Evolutionary conservation across 2,797 vertebrate species (phyloP), one percentile per base, ranked within the genome.

Genomic region (Myotis planiceps): DNA sequence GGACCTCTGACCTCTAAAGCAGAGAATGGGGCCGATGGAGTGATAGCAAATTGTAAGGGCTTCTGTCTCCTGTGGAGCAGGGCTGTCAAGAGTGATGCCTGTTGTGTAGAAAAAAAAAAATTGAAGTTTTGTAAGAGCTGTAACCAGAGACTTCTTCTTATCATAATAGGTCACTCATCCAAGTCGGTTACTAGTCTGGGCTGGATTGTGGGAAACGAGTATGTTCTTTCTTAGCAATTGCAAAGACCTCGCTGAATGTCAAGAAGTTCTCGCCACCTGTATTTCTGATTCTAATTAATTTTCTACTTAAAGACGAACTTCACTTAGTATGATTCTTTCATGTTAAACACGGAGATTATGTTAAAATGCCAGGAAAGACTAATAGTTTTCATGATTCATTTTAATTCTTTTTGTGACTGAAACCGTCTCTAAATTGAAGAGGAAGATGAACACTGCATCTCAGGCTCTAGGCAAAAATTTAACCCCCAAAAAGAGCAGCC

Each of bases 71-170:
- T 49, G 45, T 63, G 79, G 75, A 91, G 29, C 68, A 92, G 58
- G 58, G 69, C 63, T 88, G 92, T 97, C 93, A 95, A 95, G 97
- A 94, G 95, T 88, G 74, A 82, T 88, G 78, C 74, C 92, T 96
- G 76, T 88, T 94, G 78, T 95, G 69, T 83, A 96, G 92, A 95
- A 96, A 97, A 90, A 89, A 89, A 27, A 96, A 97, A 85, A 72
- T 25, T 96, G 90, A 97, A 96, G 94, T 97, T 98, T 96, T 96
- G 96, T 68, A 97, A 98, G 96, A 97, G 92, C 94, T 82, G 98
- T 97, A 98, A 98, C 95, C 72, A 83, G 90, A 97, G 29, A 58
- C 23, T 8, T 75, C 29, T 14, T 82, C 74, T 92, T 96, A 97
- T 96, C 97, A 81, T 96, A 97, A 95, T 92, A 97, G 96, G 95